A percentile compares a stretch with the other conserved stretches of the same genome.
Evolutionary conservation across 2,888 invertebrate species (phyloP).

Genomic region (Agrochola macilenta): DNA sequence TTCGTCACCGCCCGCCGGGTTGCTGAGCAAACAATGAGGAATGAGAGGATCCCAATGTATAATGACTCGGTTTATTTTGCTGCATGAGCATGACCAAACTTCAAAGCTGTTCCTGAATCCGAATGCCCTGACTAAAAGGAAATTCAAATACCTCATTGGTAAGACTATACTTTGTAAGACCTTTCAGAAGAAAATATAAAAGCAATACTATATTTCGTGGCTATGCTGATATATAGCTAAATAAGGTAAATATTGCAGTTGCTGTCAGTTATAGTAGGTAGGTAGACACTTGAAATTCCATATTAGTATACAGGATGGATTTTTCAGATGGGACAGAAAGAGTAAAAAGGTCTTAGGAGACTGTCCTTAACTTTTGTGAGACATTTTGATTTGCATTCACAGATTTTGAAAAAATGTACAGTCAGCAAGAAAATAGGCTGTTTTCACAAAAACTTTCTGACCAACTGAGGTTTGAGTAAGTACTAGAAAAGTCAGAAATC

Average conservation of each 20-base stretch:
- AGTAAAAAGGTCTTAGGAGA: too few species aligned
- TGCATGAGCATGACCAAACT: neutral
- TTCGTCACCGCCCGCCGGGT: conserved; percentile 81
- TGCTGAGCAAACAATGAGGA: conserved; percentile 62
- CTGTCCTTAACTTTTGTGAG: too few species aligned
- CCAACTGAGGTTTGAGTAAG: too few species aligned
- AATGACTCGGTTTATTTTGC: neutral
- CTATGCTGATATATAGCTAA: neutral
- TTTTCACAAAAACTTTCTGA: too few species aligned
- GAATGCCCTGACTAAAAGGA: neutral
- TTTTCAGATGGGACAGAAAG: too few species aligned
- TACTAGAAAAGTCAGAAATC: too few species aligned
- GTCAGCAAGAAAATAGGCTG: too few species aligned
- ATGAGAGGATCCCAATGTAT: neutral
- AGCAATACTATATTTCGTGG: neutral
- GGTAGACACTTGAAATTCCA: too few species aligned
- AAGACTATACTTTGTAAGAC: neutral
- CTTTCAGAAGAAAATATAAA: neutral
- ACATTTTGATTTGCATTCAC: too few species aligned
- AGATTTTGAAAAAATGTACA: too few species aligned
- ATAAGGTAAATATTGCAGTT: neutral
- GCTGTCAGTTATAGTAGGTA: too few species aligned
- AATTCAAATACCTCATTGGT: neutral
- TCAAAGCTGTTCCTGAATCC: neutral
- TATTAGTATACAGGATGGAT: too few species aligned